Evolutionary conservation across 2,113 vertebrate species (phyloP).

Genomic region (Hypomesus transpacificus): DNA sequence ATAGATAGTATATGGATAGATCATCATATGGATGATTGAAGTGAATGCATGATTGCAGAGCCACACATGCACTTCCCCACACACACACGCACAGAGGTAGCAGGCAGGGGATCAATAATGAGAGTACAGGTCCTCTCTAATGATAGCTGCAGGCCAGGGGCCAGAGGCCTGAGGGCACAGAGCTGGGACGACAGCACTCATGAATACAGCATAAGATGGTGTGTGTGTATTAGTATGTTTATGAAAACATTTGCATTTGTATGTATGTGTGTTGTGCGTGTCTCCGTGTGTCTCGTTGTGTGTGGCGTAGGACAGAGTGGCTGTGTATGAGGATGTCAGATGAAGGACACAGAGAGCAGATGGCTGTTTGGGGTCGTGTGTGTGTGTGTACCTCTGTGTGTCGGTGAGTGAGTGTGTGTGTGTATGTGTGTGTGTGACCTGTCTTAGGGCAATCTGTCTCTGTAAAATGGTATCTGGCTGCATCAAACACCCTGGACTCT

Average conservation of each 20-base stretch:
- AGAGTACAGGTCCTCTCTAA: conserved; percentile 72
- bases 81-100: conserved; percentile 64
- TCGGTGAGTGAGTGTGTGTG: conserved; percentile 7
- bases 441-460: too few relatives aligned
- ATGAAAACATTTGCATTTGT: neutral
- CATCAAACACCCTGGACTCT: too few relatives aligned
- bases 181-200: conserved; percentile 62
- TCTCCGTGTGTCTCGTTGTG: neutral
- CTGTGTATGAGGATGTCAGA: conserved; percentile 64
- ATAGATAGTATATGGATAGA: neutral
- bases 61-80: conserved; percentile 36
- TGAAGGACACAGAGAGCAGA: conserved; percentile 70
- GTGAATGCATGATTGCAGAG: neutral
- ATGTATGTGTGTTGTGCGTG: conserved; percentile 13
- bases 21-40: neutral
- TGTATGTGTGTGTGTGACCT: conserved; percentile 10
- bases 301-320: conserved; percentile 34
- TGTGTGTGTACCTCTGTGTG: neutral
- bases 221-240: neutral
- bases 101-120: conserved; percentile 74
- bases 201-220: conserved; percentile 58
- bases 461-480: too few relatives aligned
- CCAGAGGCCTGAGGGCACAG: conserved; percentile 65
- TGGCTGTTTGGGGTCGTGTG: conserved; percentile 50
- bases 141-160: conserved; percentile 78